Percentiles rank a stretch among this genome's conserved stretches.
Evolutionary conservation across 2,888 invertebrate genomes (phyloP).

Genomic region (Pandemis heparana): DNA sequence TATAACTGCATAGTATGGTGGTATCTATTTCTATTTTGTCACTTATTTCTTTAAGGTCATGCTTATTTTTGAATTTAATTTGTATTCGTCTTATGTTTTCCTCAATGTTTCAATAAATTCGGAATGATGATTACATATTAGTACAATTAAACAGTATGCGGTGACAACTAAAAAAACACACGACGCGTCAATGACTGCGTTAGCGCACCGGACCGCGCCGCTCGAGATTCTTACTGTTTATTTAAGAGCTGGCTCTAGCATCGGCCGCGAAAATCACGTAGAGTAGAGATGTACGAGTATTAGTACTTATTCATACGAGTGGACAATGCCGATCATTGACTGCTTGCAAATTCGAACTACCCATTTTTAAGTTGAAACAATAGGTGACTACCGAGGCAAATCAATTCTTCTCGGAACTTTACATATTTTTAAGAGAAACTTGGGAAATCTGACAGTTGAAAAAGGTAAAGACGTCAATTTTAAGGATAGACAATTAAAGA

Average conservation of each 20-base stretch:
- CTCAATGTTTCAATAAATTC: neutral
- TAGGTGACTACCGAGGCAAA: constrained; percentile 47
- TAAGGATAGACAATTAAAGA: neutral
- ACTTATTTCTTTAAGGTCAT: too few relatives aligned
- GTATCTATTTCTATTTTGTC: too few relatives aligned
- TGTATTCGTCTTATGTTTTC: neutral
- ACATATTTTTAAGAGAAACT: constrained; percentile 20
- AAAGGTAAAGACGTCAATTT: neutral
- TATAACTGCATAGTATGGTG: too few relatives aligned
- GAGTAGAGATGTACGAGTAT: constrained; percentile 66
- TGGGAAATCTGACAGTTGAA: neutral
- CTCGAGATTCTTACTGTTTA: constrained; percentile 80
- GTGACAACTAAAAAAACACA: constrained; percentile 55
- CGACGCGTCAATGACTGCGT: constrained; percentile 59
- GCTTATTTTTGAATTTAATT: too few relatives aligned
- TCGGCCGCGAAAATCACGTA: constrained; percentile 78
- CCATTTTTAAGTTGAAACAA: constrained; percentile 46
- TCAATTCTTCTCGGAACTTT: constrained; percentile 48
- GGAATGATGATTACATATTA: constrained; percentile 10
- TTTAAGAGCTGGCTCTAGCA: constrained; percentile 75
- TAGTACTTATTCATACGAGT: constrained; percentile 60
- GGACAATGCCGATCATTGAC: constrained; percentile 75
- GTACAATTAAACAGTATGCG: constrained; percentile 27
- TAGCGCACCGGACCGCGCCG: constrained; percentile 66
- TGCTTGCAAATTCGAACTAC: constrained; percentile 58